Evolutionary conservation across 2,797 vertebrate species (phyloP).

Genomic region (Bufotes viridis): DNA sequence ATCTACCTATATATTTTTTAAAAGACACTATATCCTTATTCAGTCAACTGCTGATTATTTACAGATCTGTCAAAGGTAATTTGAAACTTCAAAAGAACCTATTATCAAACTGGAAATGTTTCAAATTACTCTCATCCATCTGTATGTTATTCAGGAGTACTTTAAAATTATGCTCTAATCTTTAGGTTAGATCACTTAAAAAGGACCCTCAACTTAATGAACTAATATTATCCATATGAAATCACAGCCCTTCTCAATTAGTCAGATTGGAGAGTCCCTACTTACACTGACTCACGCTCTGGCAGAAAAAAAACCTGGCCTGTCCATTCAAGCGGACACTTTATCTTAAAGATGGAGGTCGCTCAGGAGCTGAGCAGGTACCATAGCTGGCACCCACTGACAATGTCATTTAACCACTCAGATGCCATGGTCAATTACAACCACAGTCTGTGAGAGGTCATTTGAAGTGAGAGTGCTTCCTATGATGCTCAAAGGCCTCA

Average conservation of each 20-base stretch:
- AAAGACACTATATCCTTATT: conserved; percentile 63
- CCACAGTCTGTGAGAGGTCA: too few relatives aligned
- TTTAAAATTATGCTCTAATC: conserved; percentile 73
- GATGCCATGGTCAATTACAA: too few relatives aligned
- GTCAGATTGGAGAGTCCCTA: too few relatives aligned
- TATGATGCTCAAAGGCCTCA: too few relatives aligned
- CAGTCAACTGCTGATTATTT: conserved; percentile 79
- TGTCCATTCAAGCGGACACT: too few relatives aligned
- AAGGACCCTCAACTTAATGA: conserved; percentile 17
- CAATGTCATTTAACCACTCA: too few relatives aligned
- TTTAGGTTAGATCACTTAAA: conserved; percentile 68
- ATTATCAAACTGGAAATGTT: conserved; percentile 74
- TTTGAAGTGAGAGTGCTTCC: too few relatives aligned
- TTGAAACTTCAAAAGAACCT: conserved; percentile 77
- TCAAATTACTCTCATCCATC: conserved; percentile 76
- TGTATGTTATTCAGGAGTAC: conserved; percentile 72
- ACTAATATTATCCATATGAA: background rate
- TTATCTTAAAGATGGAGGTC: too few relatives aligned
- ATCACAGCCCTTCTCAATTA: background rate
- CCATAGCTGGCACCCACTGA: too few relatives aligned
- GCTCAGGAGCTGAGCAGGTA: too few relatives aligned
- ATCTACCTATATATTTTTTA: background rate
- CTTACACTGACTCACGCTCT: background rate
- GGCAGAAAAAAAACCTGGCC: too few relatives aligned
- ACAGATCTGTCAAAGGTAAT: conserved; percentile 77